Percentiles rank a stretch among this genome's conserved stretches.
Evolutionary conservation across 2,797 vertebrate genomes (phyloP).

Genomic region (Propithecus deckenii): DNA sequence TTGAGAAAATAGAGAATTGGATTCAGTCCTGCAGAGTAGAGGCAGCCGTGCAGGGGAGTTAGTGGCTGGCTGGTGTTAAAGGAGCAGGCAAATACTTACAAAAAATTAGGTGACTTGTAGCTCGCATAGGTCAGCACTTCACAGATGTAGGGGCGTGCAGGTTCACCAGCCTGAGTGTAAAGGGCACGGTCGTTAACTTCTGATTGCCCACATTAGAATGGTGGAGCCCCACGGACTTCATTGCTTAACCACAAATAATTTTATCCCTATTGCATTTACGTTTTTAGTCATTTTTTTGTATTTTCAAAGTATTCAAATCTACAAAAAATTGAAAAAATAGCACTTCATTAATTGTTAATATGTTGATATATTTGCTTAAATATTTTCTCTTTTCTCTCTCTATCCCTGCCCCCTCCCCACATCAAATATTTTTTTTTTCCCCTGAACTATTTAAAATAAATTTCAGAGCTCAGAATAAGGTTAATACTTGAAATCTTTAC

Average conservation of each 20-base stretch:
- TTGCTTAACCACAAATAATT: background rate
- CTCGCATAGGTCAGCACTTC: background rate
- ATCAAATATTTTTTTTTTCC: background rate
- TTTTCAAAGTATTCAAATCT: background rate
- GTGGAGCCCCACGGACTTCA: background rate
- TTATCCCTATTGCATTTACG: background rate
- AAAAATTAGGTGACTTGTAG: background rate
- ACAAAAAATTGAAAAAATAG: background rate
- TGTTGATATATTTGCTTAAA: background rate
- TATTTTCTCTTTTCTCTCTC: background rate
- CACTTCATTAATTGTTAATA: background rate
- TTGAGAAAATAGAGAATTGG: background rate
- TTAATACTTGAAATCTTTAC: background rate
- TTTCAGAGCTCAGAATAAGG: background rate
- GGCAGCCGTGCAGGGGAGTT: too few species aligned
- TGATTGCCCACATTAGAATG: background rate
- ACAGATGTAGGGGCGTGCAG: rapidly evolving
- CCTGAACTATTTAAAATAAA: slow-evolving; percentile 20
- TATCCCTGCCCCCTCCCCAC: rapidly evolving
- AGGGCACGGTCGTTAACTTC: background rate
- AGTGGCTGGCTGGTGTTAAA: too few species aligned
- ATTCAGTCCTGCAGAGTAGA: background rate
- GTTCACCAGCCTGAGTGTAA: background rate
- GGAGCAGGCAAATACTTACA: background rate
- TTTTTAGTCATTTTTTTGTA: background rate